Evolutionary conservation across 2,888 invertebrate genomes (phyloP), one percentile per base, ranked within the genome.

Genomic region (Andrena camellia): DNA sequence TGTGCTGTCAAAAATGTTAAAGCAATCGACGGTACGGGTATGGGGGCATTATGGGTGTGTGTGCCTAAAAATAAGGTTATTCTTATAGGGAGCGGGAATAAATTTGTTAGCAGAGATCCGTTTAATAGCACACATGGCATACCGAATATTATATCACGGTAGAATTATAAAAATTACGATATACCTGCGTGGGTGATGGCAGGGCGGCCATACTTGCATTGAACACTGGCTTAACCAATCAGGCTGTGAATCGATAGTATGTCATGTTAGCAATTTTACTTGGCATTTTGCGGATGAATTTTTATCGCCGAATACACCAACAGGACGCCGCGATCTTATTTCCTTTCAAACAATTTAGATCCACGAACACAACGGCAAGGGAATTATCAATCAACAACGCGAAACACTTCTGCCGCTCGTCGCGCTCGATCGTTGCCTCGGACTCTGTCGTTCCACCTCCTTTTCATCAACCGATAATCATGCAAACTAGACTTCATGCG

Each of bases 121-220:
- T 63, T 71, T 48, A 29, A 70, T 42, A 26, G 50, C 50, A 68
- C 13, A 20, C 63, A 66, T 29, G 33, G 13, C n/a, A 29, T 52
- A 79, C 71, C 59, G 54, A 77, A 68, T 33, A 64, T 70, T 82
- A 74, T 82, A 83, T 68, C 54, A 57, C 26, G 66, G 52, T 80
- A 80, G 70, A 83, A 88, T 81, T 81, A 85, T 84, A 87, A 88
- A 91, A 92, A 92, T 88, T 89, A 70, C 83, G 86, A 90, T 95
- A 95, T 96, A 97, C 97, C 97, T 97, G 97, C 95, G 97, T 97
- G 95, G 97, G 97, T 95, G 97, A 97, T 95, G 97, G 97, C 96
- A 97, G 95, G 95, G 97, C 96, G 96, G 97, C 97, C 97, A 97
- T 97, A 95, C 97, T 97, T 96, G 91, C 92, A 91, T 92, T 89